phyloP scores from a whole-genome alignment of 2,888 invertebrate species.

The Latrodectus hesperus region DNA sequence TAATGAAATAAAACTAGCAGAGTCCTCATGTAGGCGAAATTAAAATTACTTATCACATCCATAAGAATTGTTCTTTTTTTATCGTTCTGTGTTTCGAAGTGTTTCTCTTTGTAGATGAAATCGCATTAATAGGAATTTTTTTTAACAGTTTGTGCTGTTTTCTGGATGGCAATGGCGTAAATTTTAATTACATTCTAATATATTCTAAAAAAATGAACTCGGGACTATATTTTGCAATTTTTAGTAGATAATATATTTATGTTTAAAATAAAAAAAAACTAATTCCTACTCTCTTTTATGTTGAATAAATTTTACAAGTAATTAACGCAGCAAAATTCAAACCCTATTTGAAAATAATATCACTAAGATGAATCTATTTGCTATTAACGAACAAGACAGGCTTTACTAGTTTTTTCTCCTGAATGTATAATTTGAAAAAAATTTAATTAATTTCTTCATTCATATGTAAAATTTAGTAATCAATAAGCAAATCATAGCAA shows the following conservation, averaged over 20 bases:
- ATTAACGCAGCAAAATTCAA: not conserved
- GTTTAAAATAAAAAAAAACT: not conserved
- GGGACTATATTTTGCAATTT: too few relatives aligned
- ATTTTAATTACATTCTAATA: constrained; percentile 52
- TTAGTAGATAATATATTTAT: too few relatives aligned
- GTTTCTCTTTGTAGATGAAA: constrained; percentile 41
- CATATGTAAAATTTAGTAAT: too few relatives aligned
- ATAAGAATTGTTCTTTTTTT: constrained; percentile 31
- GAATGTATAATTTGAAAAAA: too few relatives aligned
- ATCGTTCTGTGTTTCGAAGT: not conserved
- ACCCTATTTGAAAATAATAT: not conserved
- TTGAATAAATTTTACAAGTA: constrained; percentile 11
- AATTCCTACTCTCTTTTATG: constrained; percentile 8
- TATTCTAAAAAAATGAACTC: constrained; percentile 11
- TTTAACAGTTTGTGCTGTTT: constrained; percentile 7
- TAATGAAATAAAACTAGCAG: constrained; percentile 11
- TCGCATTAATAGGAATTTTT: constrained; percentile 53
- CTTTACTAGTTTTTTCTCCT: too few relatives aligned
- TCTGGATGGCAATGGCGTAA: not conserved
- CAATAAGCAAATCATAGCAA: too few relatives aligned
- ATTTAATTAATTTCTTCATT: too few relatives aligned
- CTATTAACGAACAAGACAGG: too few relatives aligned
- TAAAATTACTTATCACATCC: constrained; percentile 62
- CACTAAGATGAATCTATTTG: not conserved
- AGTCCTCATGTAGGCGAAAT: not conserved